Conservation (phyloP, 2,888 invertebrate species). For the Unio pictorum region DNA sequence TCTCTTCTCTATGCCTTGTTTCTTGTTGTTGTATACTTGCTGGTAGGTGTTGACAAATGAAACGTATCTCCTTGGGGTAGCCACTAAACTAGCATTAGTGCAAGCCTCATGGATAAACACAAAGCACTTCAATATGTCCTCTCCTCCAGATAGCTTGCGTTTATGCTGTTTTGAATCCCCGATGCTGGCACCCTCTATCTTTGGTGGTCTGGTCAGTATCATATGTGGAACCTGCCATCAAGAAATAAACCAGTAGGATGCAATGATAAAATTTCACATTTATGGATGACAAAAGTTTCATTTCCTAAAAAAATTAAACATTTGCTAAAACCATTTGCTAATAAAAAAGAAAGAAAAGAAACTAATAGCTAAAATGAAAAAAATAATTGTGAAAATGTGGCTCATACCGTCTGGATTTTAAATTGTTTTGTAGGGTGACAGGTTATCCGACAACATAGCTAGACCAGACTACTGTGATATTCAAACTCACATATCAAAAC, state of each 20-base stretch:
- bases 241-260: slow-evolving; percentile 1
- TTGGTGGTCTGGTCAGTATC: slow-evolving; percentile 66
- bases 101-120: slow-evolving; percentile 73
- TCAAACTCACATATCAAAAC: too few species aligned
- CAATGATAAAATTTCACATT: too few species aligned
- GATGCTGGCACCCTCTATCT: slow-evolving; percentile 65
- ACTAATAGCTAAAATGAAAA: too few species aligned
- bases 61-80: slow-evolving; percentile 75
- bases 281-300: too few species aligned
- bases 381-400: too few species aligned
- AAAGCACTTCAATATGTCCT: slow-evolving; percentile 71
- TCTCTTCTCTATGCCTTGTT: slow-evolving; percentile 76
- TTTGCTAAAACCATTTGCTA: too few species aligned
- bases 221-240: slow-evolving; percentile 69
- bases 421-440: too few species aligned
- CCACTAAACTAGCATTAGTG: slow-evolving; percentile 35
- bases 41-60: slow-evolving; percentile 74
- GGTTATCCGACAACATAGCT: too few species aligned
- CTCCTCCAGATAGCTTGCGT: slow-evolving; percentile 68
- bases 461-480: too few species aligned
- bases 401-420: too few species aligned
- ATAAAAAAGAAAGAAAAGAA: too few species aligned
- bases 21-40: slow-evolving; percentile 78
- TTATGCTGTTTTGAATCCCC: slow-evolving; percentile 52
- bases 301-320: too few species aligned